Base-by-base conservation (phyloP, 2,113 vertebrate species). In the Coregonus clupeaformis region DNA sequence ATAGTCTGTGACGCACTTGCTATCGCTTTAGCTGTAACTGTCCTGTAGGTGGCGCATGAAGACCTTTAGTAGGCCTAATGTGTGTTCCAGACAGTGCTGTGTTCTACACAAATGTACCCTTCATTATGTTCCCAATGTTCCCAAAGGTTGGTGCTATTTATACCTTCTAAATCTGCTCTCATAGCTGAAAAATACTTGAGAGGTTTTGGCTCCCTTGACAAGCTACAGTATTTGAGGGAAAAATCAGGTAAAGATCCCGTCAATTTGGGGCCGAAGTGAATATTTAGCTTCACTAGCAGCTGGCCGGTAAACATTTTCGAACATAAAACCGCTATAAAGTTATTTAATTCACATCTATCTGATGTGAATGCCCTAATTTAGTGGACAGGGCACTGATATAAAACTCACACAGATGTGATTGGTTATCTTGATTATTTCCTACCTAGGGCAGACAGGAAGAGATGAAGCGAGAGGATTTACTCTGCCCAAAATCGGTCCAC, bases 21-120 rank as follows among this genome's bases (percentile, higher is more conserved):
- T 67, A 14, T 13, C 27, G 25, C 27, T 12, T 65, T 5, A 30
- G 72, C 27, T 12, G 0, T 75, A 68, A 12, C 16, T 5, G 1
- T 69, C 85, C 88, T 72, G 45, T 18, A 84, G 88, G 67, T 45
- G 86, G 80, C 82, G 59, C 20, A 1, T 57, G 49, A 69, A 69
- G 45, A 25, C 45, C 22, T 60, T 52, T 52, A 52, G 16, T 5
- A 5, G 36, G 9, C 2, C 2, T 24, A 16, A 14, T 60, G 6
- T 52, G 12, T 52, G 36, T 42, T 42, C 20, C 20, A 14, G 52
- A 55, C n/a, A 24, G 57, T 24, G n/a, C 18, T 24, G 9, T 22
- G 57, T 60, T 60, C 57, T 22, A 60, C 6, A 22, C 13, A 42
- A 42, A 42, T 42, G 36, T 42, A 42, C 36, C 36, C n/a, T 60